Evolutionary conservation across 2,888 invertebrate genomes (phyloP), one percentile per base, ranked within the genome.

Genomic region (Plebejus argus): DNA sequence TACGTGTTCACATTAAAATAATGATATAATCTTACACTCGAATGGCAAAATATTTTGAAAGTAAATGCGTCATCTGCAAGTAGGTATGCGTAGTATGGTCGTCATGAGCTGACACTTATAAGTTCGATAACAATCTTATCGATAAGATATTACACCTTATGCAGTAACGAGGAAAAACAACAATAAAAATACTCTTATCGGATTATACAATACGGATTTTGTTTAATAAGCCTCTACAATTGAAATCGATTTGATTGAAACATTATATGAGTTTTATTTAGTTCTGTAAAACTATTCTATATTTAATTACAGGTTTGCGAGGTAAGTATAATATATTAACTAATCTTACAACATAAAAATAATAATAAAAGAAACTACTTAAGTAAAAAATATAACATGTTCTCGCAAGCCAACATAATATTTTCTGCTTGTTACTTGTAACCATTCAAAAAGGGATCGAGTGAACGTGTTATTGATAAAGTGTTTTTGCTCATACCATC

Each of bases 401-500:
- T 53, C 18, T 53, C 53, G 5, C 53, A 53, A 53, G 15, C 53
- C 53, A 15, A 53, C 18, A 53, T 53, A 53, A 45, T 12, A 45
- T 56, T 56, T 18, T n/a, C 3, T 58, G 58, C 23, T 20, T 23
- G 61, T 61, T 20, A 23, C 61, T 15, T 15, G 49, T 18, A 53
- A 2, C 10, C 45, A 58, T 20, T 12, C 4, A 61, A 61, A 61
- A 12, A 61, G 20, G 20, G 8, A 6, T 58, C 8, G n/a, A 20
- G 39, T 49, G 28, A 76, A 75, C 70, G 23, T 72, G 78, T 75
- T 77, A 71, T 78, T 78, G 78, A 76, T 79, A 79, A 79, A 81
- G 78, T 79, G 79, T 79, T 80, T 80, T 79, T 77, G 78, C 78
- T 76, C 78, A 49, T 71, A 56, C 78, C 81, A 92, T 93, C 92